Evolutionary conservation across 2,888 invertebrate species (phyloP).

Genomic region (Liodrosophila aerea): DNA sequence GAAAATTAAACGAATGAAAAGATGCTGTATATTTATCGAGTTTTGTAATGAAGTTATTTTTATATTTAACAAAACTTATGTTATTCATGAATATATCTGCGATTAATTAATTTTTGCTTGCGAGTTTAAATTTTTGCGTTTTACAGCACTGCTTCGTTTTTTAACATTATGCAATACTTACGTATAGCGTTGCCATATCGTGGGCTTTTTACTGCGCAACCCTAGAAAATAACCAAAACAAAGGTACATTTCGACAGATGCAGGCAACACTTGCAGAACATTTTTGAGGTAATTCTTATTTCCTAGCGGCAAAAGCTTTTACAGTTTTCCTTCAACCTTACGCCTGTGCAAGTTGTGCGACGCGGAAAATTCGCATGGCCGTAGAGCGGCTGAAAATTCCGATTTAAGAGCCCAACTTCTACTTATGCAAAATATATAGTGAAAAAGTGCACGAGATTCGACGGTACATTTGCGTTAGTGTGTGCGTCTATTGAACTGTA

Average conservation of each 20-base stretch:
- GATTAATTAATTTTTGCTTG: no score
- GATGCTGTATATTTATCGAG: no score
- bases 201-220: constrained; percentile 24
- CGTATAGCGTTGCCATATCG: constrained; percentile 35
- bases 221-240: constrained; percentile 54
- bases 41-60: no score
- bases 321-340: constrained; percentile 66
- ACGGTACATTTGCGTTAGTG: constrained; percentile 28
- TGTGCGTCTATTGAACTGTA: constrained; percentile 14
- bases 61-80: neutral
- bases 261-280: constrained; percentile 54
- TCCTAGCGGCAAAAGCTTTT: constrained; percentile 69
- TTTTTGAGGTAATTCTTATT: constrained; percentile 58
- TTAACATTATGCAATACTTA: constrained; percentile 41
- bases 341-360: constrained; percentile 48
- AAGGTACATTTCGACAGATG: constrained; percentile 49
- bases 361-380: constrained; percentile 42
- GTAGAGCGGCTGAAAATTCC: constrained; percentile 53
- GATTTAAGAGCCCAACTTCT: constrained; percentile 48
- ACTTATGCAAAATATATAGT: constrained; percentile 25
- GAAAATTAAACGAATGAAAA: constrained; percentile 26
- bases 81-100: neutral
- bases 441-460: constrained; percentile 42
- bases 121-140: neutral
- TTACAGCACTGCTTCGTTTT: constrained; percentile 24